phyloP scores from a whole-genome alignment of 1,140 invertebrate species.

The Rhopalosiphum padi region DNA sequence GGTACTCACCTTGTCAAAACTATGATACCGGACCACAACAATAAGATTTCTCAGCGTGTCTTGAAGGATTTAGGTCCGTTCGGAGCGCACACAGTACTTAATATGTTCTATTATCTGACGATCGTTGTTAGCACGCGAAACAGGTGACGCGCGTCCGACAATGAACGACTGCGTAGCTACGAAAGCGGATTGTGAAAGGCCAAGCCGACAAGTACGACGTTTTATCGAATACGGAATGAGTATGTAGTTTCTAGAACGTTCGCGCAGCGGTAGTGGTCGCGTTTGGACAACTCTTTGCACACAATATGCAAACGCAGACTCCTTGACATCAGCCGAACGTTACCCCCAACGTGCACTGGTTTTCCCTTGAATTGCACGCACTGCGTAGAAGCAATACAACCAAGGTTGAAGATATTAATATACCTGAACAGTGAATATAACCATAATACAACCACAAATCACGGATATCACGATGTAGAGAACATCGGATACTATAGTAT shows the following conservation, averaged over 20 bases:
- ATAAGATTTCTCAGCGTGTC: not conserved
- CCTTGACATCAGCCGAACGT: not conserved
- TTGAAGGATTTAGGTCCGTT: no score
- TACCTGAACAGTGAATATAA: no score
- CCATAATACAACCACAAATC: no score
- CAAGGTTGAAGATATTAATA: not conserved
- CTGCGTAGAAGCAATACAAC: not conserved
- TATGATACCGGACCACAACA: not conserved
- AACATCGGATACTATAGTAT: no score
- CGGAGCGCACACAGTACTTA: no score
- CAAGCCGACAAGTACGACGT: not conserved
- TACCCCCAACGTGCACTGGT: not conserved
- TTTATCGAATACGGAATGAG: slow-evolving; percentile 39
- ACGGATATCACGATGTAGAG: no score
- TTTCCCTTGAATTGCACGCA: not conserved
- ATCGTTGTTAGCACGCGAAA: not conserved
- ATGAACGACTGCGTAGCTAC: not conserved
- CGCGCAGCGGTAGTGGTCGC: slow-evolving; percentile 1
- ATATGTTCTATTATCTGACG: not conserved
- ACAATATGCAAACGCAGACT: not conserved
- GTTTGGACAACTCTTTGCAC: not conserved
- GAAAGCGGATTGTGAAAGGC: slow-evolving; percentile 21
- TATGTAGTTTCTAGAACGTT: slow-evolving; percentile 38
- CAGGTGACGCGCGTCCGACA: not conserved
- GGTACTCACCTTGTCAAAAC: not conserved